A percentile compares a stretch with the other conserved stretches of the same genome.
Conservation (phyloP, 2,888 invertebrate genomes). For the Campoletis raptor region DNA sequence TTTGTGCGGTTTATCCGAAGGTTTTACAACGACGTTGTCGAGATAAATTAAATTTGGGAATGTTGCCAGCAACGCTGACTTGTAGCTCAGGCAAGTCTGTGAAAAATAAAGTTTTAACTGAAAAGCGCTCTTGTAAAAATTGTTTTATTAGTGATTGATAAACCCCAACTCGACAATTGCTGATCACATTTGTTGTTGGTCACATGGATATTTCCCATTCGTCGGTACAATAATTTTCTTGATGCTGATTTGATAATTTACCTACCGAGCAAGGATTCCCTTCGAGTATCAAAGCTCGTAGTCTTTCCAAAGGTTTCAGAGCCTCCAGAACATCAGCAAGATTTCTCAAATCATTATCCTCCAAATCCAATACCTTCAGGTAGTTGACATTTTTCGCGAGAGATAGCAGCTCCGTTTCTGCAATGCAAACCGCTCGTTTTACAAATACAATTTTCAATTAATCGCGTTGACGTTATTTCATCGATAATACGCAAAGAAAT, state of each 20-base stretch:
- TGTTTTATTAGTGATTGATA: constrained; percentile 10
- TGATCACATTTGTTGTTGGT: neutral
- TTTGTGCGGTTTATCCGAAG: constrained; percentile 74
- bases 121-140: neutral
- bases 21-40: constrained; percentile 85
- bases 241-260: constrained; percentile 45
- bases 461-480: no score
- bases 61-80: constrained; percentile 83
- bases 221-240: constrained; percentile 19
- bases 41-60: constrained; percentile 86
- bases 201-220: neutral
- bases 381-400: constrained; percentile 53
- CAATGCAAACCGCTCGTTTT: neutral
- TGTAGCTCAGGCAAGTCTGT: constrained; percentile 86
- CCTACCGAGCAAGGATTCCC: constrained; percentile 88
- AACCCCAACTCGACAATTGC: neutral
- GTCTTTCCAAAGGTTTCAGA: constrained; percentile 82
- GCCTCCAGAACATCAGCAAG: constrained; percentile 84
- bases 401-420: constrained; percentile 61
- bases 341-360: constrained; percentile 87
- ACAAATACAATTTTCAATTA: neutral
- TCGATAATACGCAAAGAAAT: neutral
- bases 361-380: constrained; percentile 85
- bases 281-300: constrained; percentile 85
- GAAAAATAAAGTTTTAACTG: neutral